Evolutionary conservation across 2,888 invertebrate species (phyloP).

Genomic region (Agrochola litura): DNA sequence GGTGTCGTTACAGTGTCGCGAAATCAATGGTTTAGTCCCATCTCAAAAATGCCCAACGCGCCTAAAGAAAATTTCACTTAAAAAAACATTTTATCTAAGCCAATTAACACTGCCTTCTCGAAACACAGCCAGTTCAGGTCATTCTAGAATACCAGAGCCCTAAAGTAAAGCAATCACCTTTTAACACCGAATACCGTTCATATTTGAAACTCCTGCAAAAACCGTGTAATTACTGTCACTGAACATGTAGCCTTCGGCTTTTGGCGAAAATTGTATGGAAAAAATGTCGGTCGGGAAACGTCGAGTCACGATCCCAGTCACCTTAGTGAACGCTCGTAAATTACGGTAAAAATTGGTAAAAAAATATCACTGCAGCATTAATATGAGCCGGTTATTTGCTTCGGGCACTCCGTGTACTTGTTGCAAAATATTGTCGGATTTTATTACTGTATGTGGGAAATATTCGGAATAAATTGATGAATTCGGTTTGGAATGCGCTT

Average conservation of each 20-base stretch:
- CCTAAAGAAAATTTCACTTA: no score
- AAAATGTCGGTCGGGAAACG: slow-evolving; percentile 66
- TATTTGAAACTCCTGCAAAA: slow-evolving; percentile 65
- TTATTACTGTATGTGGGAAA: slow-evolving; percentile 40
- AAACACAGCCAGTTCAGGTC: not conserved
- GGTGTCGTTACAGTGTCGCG: no score
- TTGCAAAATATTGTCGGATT: slow-evolving; percentile 51
- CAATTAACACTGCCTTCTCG: no score
- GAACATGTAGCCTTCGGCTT: slow-evolving; percentile 63
- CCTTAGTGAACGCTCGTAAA: slow-evolving; percentile 66
- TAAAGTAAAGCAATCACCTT: slow-evolving; percentile 34
- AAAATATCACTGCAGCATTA: slow-evolving; percentile 59
- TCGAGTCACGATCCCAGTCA: slow-evolving; percentile 70
- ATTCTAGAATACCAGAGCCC: not conserved
- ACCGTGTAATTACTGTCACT: slow-evolving; percentile 70
- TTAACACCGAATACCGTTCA: slow-evolving; percentile 45
- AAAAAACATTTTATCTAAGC: no score
- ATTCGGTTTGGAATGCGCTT: slow-evolving; percentile 33
- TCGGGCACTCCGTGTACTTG: slow-evolving; percentile 41
- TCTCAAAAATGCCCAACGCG: no score
- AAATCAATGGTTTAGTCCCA: no score
- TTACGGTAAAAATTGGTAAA: slow-evolving; percentile 71
- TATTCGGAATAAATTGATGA: slow-evolving; percentile 22
- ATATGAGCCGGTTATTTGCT: slow-evolving; percentile 46
- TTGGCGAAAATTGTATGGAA: slow-evolving; percentile 71